phyloP scores from a whole-genome alignment of 2,113 vertebrate species.

The Gorilla gorilla region DNA sequence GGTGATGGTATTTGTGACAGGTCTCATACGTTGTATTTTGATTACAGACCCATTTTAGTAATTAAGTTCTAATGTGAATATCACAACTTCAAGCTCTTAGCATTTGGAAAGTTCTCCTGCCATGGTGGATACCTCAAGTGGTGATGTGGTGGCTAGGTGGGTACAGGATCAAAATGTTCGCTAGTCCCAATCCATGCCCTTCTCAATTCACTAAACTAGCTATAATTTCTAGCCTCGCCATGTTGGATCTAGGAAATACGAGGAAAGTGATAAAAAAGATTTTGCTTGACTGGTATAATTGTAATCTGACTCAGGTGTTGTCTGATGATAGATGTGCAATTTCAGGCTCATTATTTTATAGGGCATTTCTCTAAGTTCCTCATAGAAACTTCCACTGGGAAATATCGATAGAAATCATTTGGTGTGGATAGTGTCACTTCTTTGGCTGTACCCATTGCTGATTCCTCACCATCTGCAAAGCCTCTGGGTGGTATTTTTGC shows the following conservation, averaged over 20 bases:
- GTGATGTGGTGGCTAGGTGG: background rate
- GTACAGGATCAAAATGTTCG: background rate
- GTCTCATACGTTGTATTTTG: background rate
- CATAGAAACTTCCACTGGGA: background rate
- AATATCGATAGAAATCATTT: background rate
- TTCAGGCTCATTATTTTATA: background rate
- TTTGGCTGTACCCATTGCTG: background rate
- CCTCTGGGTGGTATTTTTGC: background rate
- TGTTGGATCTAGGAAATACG: background rate
- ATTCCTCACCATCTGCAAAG: background rate
- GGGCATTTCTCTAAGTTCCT: background rate
- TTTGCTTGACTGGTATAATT: background rate
- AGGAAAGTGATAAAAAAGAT: background rate
- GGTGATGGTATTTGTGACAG: background rate
- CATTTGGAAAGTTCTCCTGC: background rate
- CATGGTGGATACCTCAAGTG: background rate
- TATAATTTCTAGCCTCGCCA: background rate
- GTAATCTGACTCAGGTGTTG: background rate
- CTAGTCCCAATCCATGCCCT: background rate
- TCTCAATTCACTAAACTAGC: background rate
- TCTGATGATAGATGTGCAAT: background rate
- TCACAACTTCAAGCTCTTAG: background rate
- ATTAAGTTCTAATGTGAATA: background rate
- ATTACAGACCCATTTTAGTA: background rate
- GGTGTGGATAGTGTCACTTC: background rate